Conservation (phyloP, 2,888 invertebrate species). For the Apamea epomidion region DNA sequence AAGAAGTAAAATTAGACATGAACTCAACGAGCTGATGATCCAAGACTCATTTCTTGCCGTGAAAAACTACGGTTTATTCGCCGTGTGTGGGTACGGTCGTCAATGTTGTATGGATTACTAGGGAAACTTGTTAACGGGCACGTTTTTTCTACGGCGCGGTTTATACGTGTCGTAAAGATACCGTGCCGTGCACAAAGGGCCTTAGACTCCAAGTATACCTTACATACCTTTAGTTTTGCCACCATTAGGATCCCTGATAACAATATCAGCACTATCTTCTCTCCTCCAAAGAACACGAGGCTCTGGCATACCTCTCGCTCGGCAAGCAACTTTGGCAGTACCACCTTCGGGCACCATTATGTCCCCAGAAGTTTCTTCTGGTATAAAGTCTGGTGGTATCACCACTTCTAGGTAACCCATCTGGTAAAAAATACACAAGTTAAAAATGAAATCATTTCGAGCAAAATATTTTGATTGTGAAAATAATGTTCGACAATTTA, state of each 20-base stretch:
- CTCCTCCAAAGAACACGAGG: conserved; percentile 96
- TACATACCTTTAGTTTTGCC: conserved; percentile 91
- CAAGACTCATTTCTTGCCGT: not conserved
- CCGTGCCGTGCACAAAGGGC: not conserved
- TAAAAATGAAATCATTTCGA: not conserved
- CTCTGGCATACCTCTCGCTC: conserved; percentile 94
- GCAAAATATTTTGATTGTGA: not conserved
- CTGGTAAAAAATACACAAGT: conserved; percentile 84
- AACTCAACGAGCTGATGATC: not conserved
- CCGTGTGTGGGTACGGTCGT: not conserved
- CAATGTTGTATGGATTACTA: not conserved
- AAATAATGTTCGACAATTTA: not conserved
- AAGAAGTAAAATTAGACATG: not conserved
- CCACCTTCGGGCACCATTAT: conserved; percentile 96
- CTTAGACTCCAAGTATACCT: conserved; percentile 11
- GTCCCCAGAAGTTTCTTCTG: conserved; percentile 97
- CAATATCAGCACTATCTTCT: conserved; percentile 95
- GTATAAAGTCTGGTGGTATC: conserved; percentile 97
- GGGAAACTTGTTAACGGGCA: not conserved
- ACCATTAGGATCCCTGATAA: conserved; percentile 93
- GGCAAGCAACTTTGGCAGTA: conserved; percentile 91
- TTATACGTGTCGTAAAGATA: not conserved
- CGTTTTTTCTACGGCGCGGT: not conserved
- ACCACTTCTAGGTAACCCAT: conserved; percentile 96
- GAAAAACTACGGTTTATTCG: not conserved